phyloP scores from a whole-genome alignment of 2,888 invertebrate species.

The Augochlorella aurata region DNA sequence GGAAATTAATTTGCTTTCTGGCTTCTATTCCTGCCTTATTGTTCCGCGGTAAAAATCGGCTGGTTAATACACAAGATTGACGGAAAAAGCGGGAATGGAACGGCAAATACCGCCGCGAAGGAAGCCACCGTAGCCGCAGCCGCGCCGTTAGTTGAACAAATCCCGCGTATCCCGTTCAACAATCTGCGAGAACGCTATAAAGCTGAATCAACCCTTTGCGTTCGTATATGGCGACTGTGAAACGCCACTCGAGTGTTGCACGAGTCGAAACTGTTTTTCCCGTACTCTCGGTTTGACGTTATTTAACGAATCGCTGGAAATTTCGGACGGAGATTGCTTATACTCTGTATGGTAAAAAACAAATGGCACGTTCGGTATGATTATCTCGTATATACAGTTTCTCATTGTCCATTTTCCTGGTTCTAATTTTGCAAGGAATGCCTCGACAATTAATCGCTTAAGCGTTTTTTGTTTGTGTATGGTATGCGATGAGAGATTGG shows the following conservation, averaged over 20 bases:
- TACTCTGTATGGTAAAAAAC: too few species aligned
- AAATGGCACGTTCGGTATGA: too few species aligned
- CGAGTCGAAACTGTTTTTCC: background rate
- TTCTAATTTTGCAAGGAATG: too few species aligned
- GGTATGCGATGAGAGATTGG: too few species aligned
- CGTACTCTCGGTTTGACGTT: background rate
- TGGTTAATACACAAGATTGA: background rate
- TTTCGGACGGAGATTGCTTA: background rate
- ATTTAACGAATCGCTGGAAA: background rate
- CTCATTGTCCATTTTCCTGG: too few species aligned
- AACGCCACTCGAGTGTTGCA: background rate
- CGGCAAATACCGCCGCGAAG: background rate
- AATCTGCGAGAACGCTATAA: background rate
- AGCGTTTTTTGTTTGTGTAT: too few species aligned
- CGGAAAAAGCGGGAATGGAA: slow-evolving; percentile 7
- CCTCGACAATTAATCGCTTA: too few species aligned
- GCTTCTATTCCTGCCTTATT: slow-evolving; percentile 24
- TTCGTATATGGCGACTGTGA: background rate
- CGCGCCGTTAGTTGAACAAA: slow-evolving; percentile 1
- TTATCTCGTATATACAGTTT: too few species aligned
- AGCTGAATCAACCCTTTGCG: background rate
- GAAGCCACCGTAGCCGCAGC: background rate
- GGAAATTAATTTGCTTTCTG: slow-evolving; percentile 48
- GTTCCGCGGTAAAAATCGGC: slow-evolving; percentile 7
- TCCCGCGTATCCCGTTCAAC: slow-evolving; percentile 3